phyloP scores from a whole-genome alignment of 1,140 invertebrate species.

The Campoletis sonorensis region DNA sequence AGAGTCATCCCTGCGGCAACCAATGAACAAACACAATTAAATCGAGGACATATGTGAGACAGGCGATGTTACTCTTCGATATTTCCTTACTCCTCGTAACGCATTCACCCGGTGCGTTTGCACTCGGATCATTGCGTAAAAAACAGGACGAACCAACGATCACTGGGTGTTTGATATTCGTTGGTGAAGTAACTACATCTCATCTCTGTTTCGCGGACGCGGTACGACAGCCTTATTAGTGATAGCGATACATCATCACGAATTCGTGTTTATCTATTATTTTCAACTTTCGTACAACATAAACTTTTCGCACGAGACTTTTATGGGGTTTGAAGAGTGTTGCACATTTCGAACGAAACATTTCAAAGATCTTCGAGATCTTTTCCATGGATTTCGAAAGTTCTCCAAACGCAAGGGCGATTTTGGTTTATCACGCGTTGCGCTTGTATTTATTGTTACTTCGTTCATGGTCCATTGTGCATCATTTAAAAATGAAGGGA shows the following conservation, averaged over 20 bases:
- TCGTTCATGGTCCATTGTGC: not conserved
- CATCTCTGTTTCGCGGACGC: not conserved
- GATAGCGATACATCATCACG: not conserved
- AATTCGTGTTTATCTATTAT: not conserved
- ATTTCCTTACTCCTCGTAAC: conserved; percentile 25
- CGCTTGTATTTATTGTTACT: not conserved
- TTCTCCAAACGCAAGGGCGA: not conserved
- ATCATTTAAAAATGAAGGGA: not conserved
- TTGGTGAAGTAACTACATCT: not conserved
- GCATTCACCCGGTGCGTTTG: not conserved
- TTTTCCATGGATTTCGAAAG: not conserved
- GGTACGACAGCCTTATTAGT: not conserved
- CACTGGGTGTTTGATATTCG: not conserved
- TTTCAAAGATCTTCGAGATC: not conserved
- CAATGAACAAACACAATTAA: conserved; percentile 71
- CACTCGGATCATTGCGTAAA: not conserved
- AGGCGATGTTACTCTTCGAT: conserved; percentile 5
- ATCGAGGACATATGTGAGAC: conserved; percentile 34
- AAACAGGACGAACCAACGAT: not conserved
- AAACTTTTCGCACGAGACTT: not conserved
- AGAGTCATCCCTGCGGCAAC: conserved; percentile 75
- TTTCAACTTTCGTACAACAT: not conserved
- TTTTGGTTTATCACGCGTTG: not conserved
- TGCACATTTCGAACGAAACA: not conserved
- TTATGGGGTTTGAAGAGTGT: not conserved